Base-by-base conservation (phyloP, 1,140 invertebrate genomes). In the Bombus sylvicola region DNA sequence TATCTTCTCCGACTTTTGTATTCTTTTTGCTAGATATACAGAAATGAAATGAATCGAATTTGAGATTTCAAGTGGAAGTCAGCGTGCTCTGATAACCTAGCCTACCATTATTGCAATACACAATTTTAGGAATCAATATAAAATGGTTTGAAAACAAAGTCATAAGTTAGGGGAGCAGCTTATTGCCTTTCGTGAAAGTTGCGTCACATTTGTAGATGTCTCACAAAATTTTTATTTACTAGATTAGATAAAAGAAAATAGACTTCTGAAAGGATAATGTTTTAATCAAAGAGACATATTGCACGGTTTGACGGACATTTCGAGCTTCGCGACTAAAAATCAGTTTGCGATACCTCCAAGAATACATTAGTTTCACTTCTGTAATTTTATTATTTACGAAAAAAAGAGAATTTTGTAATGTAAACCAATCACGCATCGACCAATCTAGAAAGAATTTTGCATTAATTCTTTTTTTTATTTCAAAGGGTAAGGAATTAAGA, bases 381-480 rank as follows among this genome's bases (percentile, higher is more conserved):
- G 28, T 31, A 75, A 75, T 37, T 75, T 57, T 34, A 31, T 57
- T 28, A 57, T 57, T 75, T 75, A 62, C 13, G 0, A 41, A 53
- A 62, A 62, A 73, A 41, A 28, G 5, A 72, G 2, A 4, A 72
- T 73, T 64, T 57, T 88, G 74, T 71, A 77, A 83, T 8, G 79
- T 68, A 73, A 80, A 76, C 53, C 64, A 34, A 34, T 41, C 18
- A 78, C 28, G 6, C 12, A 43, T 66, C 41, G 64, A 31, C 3
- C 10, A 71, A 41, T 68, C 22, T 5, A 69, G 3, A 8, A 47
- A 59, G 3, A 62, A 25, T 59, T 88, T 88, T 68, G 57, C 76
- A 72, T 80, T 69, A 39, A 15, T 72, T 41, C 15, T 41, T 72
- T 78, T 69, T 87, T 43, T 88, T 72, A 86, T 47, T 73, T 73